phyloP scores from a whole-genome alignment of 1,140 invertebrate species.

The Drosophila ohnishii region DNA sequence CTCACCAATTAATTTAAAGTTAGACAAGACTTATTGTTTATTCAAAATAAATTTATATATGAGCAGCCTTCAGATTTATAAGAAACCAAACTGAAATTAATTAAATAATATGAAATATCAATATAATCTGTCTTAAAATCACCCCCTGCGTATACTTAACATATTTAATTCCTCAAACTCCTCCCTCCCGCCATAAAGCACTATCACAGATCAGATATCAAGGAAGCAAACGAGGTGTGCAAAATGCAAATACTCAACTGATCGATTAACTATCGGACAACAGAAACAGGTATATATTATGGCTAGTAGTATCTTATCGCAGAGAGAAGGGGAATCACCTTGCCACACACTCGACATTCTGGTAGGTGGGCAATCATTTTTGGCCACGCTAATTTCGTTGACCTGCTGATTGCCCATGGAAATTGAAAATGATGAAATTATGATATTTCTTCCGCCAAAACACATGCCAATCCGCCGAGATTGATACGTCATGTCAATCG shows the following conservation, averaged over 20 bases:
- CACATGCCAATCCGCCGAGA: constrained; percentile 62
- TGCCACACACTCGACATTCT: constrained; percentile 23
- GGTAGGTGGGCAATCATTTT: constrained; percentile 70
- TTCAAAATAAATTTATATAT: neutral
- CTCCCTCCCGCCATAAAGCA: neutral
- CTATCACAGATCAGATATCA: constrained; percentile 8
- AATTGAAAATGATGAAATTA: constrained; percentile 82
- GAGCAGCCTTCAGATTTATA: neutral
- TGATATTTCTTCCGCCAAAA: constrained; percentile 70
- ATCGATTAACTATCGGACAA: constrained; percentile 36
- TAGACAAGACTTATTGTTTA: neutral
- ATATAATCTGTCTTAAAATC: neutral
- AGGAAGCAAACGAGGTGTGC: constrained; percentile 59
- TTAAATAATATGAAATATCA: neutral
- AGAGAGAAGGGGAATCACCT: constrained; percentile 35
- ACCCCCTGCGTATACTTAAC: neutral
- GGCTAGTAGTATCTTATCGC: neutral
- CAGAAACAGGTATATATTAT: constrained; percentile 17
- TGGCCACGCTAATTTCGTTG: constrained; percentile 80
- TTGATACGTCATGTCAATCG: constrained; percentile 77
- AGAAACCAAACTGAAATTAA: neutral
- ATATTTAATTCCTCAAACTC: neutral
- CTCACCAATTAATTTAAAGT: too few relatives aligned
- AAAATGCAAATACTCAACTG: constrained; percentile 61
- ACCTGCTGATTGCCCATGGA: constrained; percentile 80